Evolutionary conservation across 2,797 vertebrate genomes (phyloP).

Genomic region (Ispidina lecontei): DNA sequence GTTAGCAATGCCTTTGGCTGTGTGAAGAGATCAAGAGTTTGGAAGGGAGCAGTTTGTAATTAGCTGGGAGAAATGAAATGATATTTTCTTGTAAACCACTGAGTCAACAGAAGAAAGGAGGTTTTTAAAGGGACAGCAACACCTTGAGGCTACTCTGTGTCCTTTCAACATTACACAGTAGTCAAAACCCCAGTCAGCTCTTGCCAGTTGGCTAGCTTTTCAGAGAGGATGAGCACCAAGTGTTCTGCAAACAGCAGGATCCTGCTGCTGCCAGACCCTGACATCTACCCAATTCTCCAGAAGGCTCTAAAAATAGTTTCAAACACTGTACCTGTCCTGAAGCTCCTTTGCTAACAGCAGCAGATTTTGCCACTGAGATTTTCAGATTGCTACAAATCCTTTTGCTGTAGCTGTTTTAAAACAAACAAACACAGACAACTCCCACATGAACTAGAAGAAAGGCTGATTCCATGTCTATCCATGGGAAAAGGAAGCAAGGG

Average conservation of each 20-base stretch:
- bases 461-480: neutral
- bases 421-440: neutral
- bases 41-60: neutral
- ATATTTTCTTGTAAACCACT: constrained; percentile 2
- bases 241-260: neutral
- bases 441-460: neutral
- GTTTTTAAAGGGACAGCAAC: constrained; percentile 50
- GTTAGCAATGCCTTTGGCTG: neutral
- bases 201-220: neutral
- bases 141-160: constrained; percentile 26
- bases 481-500: neutral
- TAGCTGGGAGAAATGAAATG: constrained; percentile 25
- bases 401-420: neutral
- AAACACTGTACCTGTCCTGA: neutral
- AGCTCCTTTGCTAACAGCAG: neutral
- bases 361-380: neutral
- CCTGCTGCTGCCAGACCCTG: neutral
- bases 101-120: constrained; percentile 11
- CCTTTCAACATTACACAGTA: neutral
- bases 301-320: neutral
- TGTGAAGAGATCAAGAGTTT: constrained; percentile 7
- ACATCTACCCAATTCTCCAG: neutral
- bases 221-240: neutral
- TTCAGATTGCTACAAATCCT: neutral
- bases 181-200: neutral